Evolutionary conservation across 2,888 invertebrate genomes (phyloP).

Genomic region (Chalcis sispes): DNA sequence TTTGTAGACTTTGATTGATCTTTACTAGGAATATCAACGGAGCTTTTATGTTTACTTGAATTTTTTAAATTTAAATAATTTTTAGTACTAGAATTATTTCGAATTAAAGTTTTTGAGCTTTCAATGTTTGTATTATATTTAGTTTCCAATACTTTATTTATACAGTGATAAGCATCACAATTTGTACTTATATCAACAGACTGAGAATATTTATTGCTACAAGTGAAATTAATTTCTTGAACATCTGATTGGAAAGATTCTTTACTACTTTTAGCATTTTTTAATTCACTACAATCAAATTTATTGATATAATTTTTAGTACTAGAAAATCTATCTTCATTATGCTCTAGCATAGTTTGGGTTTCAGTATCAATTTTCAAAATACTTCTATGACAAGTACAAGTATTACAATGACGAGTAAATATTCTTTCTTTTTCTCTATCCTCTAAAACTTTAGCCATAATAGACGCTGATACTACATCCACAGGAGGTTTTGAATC

Average conservation of each 20-base stretch:
- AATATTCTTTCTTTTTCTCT: constrained; percentile 87
- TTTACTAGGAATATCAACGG: constrained; percentile 46
- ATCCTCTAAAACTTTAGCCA: constrained; percentile 94
- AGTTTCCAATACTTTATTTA: constrained; percentile 51
- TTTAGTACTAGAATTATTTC: constrained; percentile 45
- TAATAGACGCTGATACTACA: constrained; percentile 90
- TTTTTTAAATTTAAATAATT: constrained; percentile 54
- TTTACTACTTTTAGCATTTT: constrained; percentile 56
- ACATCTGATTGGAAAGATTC: constrained; percentile 58
- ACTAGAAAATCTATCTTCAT: constrained; percentile 20
- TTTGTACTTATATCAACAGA: constrained; percentile 45
- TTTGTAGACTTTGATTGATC: constrained; percentile 46
- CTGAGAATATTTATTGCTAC: constrained; percentile 58
- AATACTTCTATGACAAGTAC: constrained; percentile 80
- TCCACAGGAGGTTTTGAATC: constrained; percentile 81
- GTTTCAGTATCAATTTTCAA: constrained; percentile 70
- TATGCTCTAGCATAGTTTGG: constrained; percentile 63
- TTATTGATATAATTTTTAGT: constrained; percentile 52
- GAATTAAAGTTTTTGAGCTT: constrained; percentile 53
- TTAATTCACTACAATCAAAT: constrained; percentile 41
- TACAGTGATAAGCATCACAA: constrained; percentile 49
- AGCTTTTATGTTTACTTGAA: constrained; percentile 53
- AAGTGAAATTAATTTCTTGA: constrained; percentile 57
- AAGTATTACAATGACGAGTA: constrained; percentile 89
- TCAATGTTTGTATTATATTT: constrained; percentile 55